phyloP scores from a whole-genome alignment of 2,113 vertebrate genomes.

The Accipiter cooperii region DNA sequence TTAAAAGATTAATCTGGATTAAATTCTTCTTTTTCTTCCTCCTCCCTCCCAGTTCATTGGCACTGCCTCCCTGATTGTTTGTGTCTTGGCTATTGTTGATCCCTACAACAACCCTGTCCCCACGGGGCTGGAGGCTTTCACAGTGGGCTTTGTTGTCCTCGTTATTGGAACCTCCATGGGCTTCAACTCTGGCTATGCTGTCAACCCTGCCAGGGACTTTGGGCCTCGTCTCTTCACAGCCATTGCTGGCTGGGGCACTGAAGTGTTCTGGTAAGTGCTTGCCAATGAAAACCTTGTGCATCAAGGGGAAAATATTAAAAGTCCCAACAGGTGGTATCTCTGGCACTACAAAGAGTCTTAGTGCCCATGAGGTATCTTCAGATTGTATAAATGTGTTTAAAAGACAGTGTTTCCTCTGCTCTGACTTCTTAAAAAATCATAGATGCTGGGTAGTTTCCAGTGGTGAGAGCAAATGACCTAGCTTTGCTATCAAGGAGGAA shows the following conservation, averaged over 20 bases:
- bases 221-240: constrained; percentile 93
- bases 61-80: constrained; percentile 89
- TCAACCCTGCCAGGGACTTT: constrained; percentile 95
- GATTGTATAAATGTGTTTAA: neutral
- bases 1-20: neutral
- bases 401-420: neutral
- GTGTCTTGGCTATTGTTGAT: constrained; percentile 93
- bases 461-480: neutral
- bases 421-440: rapidly evolving
- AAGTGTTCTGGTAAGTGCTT: constrained; percentile 88
- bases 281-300: neutral
- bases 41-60: constrained; percentile 82
- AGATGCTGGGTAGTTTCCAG: neutral
- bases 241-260: constrained; percentile 86
- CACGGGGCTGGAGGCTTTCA: constrained; percentile 90
- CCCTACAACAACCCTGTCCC: constrained; percentile 92
- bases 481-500: neutral
- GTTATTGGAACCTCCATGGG: constrained; percentile 97
- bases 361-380: neutral
- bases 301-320: neutral
- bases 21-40: neutral
- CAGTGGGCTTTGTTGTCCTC: constrained; percentile 91
- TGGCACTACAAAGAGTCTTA: too few relatives aligned
- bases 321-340: neutral
- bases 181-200: constrained; percentile 96